Conservation (phyloP, 2,888 invertebrate species). For the Temnothorax rugatulus region DNA sequence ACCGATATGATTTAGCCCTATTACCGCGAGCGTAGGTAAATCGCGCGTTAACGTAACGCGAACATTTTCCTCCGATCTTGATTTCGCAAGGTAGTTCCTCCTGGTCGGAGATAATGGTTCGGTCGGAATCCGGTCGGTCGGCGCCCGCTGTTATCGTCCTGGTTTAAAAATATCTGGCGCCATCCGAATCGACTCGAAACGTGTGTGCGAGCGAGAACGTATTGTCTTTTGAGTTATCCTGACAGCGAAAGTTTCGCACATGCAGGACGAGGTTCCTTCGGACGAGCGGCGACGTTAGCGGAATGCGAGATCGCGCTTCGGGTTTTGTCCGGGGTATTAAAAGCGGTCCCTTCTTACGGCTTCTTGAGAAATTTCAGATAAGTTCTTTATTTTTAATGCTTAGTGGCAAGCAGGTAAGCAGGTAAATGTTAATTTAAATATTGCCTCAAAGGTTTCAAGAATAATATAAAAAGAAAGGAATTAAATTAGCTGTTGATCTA, state of each 20-base stretch:
- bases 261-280: slow-evolving; percentile 10
- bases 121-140: slow-evolving; percentile 66
- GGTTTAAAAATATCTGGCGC: slow-evolving; percentile 77
- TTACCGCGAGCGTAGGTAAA: not conserved
- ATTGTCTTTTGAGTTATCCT: slow-evolving; percentile 65
- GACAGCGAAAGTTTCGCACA: slow-evolving; percentile 61
- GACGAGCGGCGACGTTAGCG: slow-evolving; percentile 14
- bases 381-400: slow-evolving; percentile 8
- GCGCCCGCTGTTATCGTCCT: slow-evolving; percentile 70
- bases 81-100: slow-evolving; percentile 59
- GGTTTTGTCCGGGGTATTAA: slow-evolving; percentile 5
- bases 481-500: not conserved
- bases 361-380: not conserved
- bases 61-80: not conserved
- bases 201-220: slow-evolving; percentile 53
- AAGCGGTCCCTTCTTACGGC: not conserved
- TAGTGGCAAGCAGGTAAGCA: not conserved
- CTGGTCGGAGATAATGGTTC: slow-evolving; percentile 62
- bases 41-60: slow-evolving; percentile 7
- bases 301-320: slow-evolving; percentile 29
- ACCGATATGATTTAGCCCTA: not conserved
- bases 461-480: not conserved
- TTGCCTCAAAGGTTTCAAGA: not conserved
- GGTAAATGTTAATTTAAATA: not conserved
- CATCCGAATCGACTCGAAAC: slow-evolving; percentile 64